Percentiles rank a stretch among this genome's conserved stretches.
Conservation (phyloP, 2,797 vertebrate genomes). For the Esox lucius region DNA sequence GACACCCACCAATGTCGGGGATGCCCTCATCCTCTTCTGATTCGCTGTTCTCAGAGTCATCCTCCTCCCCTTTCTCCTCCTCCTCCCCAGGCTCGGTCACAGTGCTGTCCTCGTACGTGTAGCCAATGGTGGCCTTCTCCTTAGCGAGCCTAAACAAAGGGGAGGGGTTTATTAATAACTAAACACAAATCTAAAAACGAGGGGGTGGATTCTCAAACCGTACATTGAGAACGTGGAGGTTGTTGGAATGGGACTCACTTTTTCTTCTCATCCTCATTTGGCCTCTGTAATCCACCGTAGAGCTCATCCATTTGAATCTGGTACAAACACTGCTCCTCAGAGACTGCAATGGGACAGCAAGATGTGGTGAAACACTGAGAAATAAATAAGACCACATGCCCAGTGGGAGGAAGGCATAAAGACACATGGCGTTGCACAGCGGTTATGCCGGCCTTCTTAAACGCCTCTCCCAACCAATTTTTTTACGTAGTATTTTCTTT, state of each 20-base stretch:
- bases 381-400: conserved; percentile 42
- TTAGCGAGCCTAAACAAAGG: conserved; percentile 81
- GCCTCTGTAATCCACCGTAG: conserved; percentile 91
- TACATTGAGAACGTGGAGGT: not conserved
- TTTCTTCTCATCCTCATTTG: conserved; percentile 96
- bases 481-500: too few relatives aligned
- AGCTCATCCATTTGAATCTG: conserved; percentile 97
- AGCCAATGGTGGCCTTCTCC: conserved; percentile 93
- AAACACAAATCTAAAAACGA: not conserved
- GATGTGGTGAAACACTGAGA: conserved; percentile 27
- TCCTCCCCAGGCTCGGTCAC: conserved; percentile 82
- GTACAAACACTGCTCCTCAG: conserved; percentile 96
- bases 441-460: too few relatives aligned
- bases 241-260: conserved; percentile 76
- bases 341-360: conserved; percentile 75
- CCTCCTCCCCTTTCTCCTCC: conserved; percentile 84
- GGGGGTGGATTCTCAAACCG: not conserved
- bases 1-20: conserved; percentile 88
- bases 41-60: conserved; percentile 89
- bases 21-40: conserved; percentile 95
- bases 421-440: not conserved
- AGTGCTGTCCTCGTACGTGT: conserved; percentile 95
- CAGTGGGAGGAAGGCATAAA: conserved; percentile 25
- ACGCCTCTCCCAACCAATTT: too few relatives aligned
- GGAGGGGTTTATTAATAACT: not conserved